Evolutionary conservation across 2,113 vertebrate species (phyloP).

Genomic region (Forbesichthys papilliferus): DNA sequence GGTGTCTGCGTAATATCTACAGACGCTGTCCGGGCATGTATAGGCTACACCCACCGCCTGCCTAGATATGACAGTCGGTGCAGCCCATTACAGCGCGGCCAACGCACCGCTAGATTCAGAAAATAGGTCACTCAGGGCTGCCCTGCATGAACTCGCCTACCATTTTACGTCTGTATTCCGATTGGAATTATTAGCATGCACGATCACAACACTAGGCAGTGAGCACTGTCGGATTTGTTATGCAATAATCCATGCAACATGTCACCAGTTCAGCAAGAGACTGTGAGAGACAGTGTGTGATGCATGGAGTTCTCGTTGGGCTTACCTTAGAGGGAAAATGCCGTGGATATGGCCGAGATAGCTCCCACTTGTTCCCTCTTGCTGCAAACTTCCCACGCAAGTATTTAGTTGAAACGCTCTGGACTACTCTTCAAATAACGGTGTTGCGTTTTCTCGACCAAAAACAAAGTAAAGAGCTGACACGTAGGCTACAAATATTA

Average conservation of each 20-base stretch:
- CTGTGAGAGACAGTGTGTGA: conserved; percentile 26
- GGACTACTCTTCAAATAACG: conserved; percentile 49
- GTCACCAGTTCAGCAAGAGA: conserved; percentile 1
- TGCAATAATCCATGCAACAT: conserved; percentile 10
- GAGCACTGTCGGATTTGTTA: too few species aligned
- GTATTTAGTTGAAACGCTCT: conserved; percentile 46
- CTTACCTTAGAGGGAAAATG: conserved; percentile 72
- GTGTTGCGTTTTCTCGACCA: conserved; percentile 23
- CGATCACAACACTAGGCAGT: conserved; percentile 6
- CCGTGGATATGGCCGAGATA: conserved; percentile 55
- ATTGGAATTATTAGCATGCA: conserved; percentile 7
- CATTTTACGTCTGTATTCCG: conserved; percentile 8
- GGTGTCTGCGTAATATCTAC: conserved; percentile 18
- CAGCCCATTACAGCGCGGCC: conserved; percentile 17
- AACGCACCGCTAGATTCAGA: conserved; percentile 45
- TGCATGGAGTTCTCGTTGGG: conserved; percentile 14
- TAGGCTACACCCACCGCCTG: conserved; percentile 19
- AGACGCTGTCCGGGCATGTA: conserved; percentile 32
- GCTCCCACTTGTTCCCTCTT: conserved; percentile 48
- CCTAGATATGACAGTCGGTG: conserved; percentile 22
- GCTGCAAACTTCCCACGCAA: conserved; percentile 71
- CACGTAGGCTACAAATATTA: conserved; percentile 35
- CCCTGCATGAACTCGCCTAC: conserved; percentile 52
- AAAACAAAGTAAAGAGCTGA: conserved; percentile 26
- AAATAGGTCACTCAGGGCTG: conserved; percentile 65